phyloP scores from a whole-genome alignment of 2,113 vertebrate genomes.

The Syngnathoides biaculeatus region DNA sequence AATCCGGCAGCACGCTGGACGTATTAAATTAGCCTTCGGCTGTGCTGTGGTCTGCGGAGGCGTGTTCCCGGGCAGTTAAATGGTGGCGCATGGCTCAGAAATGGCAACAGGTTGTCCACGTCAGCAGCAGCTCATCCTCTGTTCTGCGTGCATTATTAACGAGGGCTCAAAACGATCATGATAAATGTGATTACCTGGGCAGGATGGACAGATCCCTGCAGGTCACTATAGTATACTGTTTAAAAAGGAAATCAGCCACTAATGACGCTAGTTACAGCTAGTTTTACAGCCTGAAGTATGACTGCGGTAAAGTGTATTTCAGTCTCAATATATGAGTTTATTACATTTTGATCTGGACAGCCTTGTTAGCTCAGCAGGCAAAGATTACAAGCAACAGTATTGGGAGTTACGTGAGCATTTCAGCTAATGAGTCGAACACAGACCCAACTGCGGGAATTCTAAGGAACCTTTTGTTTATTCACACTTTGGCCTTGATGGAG shows the following conservation, averaged over 20 bases:
- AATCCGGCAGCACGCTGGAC: not conserved
- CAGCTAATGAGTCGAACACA: too few relatives aligned
- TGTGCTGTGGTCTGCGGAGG: not conserved
- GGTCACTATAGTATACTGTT: not conserved
- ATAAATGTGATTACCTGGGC: conserved; percentile 52
- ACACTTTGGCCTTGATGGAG: too few relatives aligned
- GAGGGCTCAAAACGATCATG: conserved; percentile 44
- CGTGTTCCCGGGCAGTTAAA: not conserved
- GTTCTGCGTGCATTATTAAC: conserved; percentile 55
- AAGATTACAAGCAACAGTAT: not conserved
- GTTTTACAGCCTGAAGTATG: not conserved
- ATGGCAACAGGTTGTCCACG: conserved; percentile 41
- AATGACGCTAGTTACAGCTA: not conserved
- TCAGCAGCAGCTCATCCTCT: conserved; percentile 42
- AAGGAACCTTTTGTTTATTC: too few relatives aligned
- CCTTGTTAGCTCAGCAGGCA: not conserved
- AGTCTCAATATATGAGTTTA: not conserved
- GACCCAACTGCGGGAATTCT: too few relatives aligned
- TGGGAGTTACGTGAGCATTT: not conserved
- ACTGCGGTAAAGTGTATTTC: not conserved
- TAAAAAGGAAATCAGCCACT: not conserved
- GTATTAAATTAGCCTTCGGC: not conserved
- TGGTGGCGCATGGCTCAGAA: not conserved
- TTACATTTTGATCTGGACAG: not conserved
- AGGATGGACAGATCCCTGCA: conserved; percentile 34